Conservation (phyloP, 2,888 invertebrate genomes). For the Oscheius sp. region DNA sequence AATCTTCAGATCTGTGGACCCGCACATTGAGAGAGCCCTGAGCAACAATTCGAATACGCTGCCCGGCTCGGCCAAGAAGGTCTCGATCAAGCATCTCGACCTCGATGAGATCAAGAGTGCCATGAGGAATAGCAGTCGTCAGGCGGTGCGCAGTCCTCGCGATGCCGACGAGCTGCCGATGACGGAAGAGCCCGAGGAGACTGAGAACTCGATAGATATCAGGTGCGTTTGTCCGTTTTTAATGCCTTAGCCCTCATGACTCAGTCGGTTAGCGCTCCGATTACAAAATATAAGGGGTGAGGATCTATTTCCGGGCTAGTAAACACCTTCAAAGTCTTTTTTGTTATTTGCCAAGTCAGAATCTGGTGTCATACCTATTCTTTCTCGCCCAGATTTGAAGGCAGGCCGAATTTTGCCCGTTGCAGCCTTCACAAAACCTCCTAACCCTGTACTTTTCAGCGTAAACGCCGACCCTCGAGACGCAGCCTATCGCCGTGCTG, state of each 20-base stretch:
- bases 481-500: slow-evolving; percentile 31
- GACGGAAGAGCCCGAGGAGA: slow-evolving; percentile 1
- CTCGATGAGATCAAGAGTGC: slow-evolving; percentile 36
- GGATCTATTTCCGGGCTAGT: too few species aligned
- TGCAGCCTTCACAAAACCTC: too few species aligned
- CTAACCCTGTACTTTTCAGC: slow-evolving; percentile 9
- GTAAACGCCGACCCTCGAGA: slow-evolving; percentile 27
- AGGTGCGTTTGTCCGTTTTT: slow-evolving; percentile 12
- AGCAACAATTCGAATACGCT: slow-evolving; percentile 44
- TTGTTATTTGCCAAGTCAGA: too few species aligned
- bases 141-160: slow-evolving; percentile 7
- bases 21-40: slow-evolving; percentile 44
- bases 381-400: too few species aligned
- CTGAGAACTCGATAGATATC: slow-evolving; percentile 9
- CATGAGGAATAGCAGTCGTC: slow-evolving; percentile 5
- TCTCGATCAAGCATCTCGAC: slow-evolving; percentile 55
- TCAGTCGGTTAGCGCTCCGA: too few species aligned
- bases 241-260: neutral
- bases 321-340: too few species aligned
- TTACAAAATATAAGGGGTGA: too few species aligned
- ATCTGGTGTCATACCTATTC: too few species aligned
- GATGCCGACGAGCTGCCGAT: slow-evolving; percentile 60
- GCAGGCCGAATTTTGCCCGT: too few species aligned
- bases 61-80: slow-evolving; percentile 38
- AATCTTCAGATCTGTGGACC: slow-evolving; percentile 49